Percentiles rank a stretch among this genome's conserved stretches.
Evolutionary conservation across 2,113 vertebrate species (phyloP).

Genomic region (Leuciscus idus): DNA sequence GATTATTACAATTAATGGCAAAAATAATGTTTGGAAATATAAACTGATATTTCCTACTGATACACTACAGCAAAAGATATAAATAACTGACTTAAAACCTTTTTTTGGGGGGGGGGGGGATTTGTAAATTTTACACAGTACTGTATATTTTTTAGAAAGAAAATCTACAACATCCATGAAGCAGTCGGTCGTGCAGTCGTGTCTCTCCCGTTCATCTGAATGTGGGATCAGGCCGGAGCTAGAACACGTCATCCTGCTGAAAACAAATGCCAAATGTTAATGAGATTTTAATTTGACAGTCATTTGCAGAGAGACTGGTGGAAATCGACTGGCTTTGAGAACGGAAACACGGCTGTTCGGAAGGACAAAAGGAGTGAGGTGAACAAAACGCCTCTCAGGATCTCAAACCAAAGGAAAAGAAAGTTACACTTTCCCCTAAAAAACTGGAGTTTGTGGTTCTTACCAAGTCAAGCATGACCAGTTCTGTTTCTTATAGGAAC

Average conservation of each 20-base stretch:
- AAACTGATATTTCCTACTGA: no score
- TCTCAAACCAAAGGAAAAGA: background rate
- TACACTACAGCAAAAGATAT: no score
- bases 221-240: background rate
- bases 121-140: no score
- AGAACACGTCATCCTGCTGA: background rate
- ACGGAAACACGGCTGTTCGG: background rate
- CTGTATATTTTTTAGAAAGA: background rate
- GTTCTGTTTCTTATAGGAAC: no score
- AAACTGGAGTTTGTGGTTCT: background rate
- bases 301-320: background rate
- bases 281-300: slow-evolving; percentile 28
- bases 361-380: background rate
- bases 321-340: background rate
- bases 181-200: background rate
- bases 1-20: no score
- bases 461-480: no score
- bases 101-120: no score
- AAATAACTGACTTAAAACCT: no score
- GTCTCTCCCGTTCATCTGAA: background rate
- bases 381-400: background rate
- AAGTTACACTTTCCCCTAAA: background rate
- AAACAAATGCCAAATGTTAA: slow-evolving; percentile 23
- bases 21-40: no score
- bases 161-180: no score